Conservation (phyloP, 1,140 invertebrate genomes). For the Gryllus bimaculatus region DNA sequence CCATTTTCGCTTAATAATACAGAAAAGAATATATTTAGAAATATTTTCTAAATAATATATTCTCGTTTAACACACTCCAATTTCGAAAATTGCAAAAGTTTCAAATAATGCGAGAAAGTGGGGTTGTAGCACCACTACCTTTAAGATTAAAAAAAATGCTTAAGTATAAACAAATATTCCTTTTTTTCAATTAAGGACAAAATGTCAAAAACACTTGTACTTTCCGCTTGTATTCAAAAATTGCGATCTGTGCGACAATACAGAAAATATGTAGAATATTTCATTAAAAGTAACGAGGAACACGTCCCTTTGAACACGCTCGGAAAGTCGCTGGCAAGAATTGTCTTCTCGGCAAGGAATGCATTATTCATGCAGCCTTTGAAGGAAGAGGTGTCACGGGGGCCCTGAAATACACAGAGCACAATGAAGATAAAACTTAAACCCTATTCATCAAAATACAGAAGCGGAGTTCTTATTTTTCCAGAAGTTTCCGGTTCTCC, state of each 20-base stretch:
- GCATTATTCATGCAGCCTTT: neutral
- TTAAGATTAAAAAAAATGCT: no score
- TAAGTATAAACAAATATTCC: no score
- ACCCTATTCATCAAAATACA: slow-evolving; percentile 1
- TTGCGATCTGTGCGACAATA: neutral
- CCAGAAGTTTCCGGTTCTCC: neutral
- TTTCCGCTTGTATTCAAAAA: no score
- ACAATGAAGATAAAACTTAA: slow-evolving; percentile 6
- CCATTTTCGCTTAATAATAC: no score
- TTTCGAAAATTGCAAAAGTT: no score
- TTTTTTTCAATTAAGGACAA: no score
- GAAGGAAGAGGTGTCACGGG: neutral
- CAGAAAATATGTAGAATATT: neutral
- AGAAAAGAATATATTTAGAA: no score
- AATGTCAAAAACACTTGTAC: no score
- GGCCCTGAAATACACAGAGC: neutral
- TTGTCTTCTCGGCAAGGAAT: neutral
- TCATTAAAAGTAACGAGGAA: neutral
- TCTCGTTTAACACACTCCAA: no score
- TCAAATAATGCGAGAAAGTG: no score
- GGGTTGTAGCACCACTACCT: no score
- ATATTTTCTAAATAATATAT: no score
- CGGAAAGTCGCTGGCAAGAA: neutral
- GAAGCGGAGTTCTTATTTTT: neutral
- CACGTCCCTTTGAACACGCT: neutral